Evolutionary conservation across 2,888 invertebrate genomes (phyloP).

Genomic region (Acronicta psi): DNA sequence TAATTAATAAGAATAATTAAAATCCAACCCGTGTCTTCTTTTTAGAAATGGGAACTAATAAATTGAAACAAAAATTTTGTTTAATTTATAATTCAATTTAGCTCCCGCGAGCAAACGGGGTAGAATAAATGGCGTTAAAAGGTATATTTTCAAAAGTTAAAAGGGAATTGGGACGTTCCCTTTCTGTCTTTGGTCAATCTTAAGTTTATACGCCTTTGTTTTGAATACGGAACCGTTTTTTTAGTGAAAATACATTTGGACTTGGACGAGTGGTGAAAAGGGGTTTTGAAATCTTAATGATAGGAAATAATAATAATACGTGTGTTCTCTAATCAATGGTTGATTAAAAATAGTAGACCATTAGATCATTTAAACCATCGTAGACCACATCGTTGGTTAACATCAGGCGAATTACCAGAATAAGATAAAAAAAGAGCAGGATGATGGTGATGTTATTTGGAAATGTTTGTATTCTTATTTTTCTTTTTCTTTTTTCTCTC

Average conservation of each 20-base stretch:
- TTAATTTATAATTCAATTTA: constrained; percentile 10
- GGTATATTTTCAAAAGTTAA: constrained; percentile 8
- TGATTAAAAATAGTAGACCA: no score
- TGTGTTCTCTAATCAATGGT: no score
- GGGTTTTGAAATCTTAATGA: no score
- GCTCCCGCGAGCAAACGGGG: constrained; percentile 14
- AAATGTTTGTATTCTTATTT: no score
- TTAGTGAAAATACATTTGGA: constrained; percentile 16
- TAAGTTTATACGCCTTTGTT: constrained; percentile 25
- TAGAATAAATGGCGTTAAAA: constrained; percentile 8
- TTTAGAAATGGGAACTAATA: background rate
- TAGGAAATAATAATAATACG: no score
- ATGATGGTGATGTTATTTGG: no score
- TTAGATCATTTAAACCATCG: no score
- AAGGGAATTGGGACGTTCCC: constrained; percentile 18
- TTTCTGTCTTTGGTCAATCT: constrained; percentile 21
- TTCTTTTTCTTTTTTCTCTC: no score
- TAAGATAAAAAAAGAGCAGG: no score
- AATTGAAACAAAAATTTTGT: background rate
- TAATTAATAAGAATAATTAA: background rate
- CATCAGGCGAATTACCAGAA: no score
- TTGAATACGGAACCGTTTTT: constrained; percentile 25
- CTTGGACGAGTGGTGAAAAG: background rate
- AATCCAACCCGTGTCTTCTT: background rate
- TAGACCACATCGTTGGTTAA: no score